Evolutionary conservation across 2,113 vertebrate genomes (phyloP), one percentile per base, ranked within the genome.

Genomic region (Cephalopholis sonnerati): DNA sequence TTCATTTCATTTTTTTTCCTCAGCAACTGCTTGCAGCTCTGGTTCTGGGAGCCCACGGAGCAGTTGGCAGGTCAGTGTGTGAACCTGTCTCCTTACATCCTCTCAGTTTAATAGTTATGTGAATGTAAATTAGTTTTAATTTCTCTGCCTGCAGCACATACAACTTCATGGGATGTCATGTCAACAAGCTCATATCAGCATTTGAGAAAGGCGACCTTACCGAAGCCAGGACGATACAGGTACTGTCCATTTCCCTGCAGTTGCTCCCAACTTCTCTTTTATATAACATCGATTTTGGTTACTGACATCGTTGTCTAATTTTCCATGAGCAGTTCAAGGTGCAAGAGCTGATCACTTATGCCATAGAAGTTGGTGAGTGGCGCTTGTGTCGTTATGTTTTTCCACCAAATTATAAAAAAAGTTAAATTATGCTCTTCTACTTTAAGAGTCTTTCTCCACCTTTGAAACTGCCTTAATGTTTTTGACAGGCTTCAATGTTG

Each of bases 21-120:
- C n/a, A n/a, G 98, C 97, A 99, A 95, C 93, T 99, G 74, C 87
- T 99, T 77, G 93, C 96, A 76, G 97, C 92, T 8, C 91, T 99
- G 91, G 94, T 79, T 27, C 25, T 97, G 91, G 98, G 98, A 85
- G 97, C 95, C n/a, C 65, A 94, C 1, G 98, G 97, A 90, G 98
- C 97, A 0, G 97, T 99, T 65, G 98, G 98, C 91, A 99, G 98
- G 98, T 99, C 74, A 93, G 86, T 74, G 20, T 44, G 51, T 48
- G 12, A 69, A 36, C 46, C 39, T 61, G 48, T 66, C 25, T 71
- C 11, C 24, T 54, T 61, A 36, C 7, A 4, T n/a, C 39, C 2
- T 48, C 15, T 68, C 10, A 68, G 24, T 17, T 39, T 16, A 59
- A 48, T 41, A n/a, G 7, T 53, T 20, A 39, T 66, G 59, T 16